Conservation (phyloP, 2,888 invertebrate species). For the Teleiodes luculella region DNA sequence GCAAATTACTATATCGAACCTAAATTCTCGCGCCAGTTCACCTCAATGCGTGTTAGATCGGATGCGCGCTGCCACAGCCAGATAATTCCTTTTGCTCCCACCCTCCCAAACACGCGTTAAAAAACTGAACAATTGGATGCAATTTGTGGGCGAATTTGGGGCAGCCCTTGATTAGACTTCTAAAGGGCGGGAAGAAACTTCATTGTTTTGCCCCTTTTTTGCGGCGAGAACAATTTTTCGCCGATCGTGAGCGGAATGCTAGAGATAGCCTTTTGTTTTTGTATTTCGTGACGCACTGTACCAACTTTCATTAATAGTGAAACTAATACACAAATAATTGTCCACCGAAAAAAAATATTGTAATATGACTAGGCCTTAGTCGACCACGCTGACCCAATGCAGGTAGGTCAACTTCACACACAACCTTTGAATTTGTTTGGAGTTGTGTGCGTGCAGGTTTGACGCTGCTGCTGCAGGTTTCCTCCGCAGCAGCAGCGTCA, state of each 20-base stretch:
- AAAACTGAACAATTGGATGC: constrained; percentile 78
- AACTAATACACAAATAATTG: too few relatives aligned
- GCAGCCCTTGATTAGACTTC: constrained; percentile 68
- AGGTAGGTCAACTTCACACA: too few relatives aligned
- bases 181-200: constrained; percentile 49
- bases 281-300: constrained; percentile 16
- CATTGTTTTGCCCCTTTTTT: constrained; percentile 66
- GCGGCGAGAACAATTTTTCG: constrained; percentile 54
- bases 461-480: too few relatives aligned
- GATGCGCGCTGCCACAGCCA: constrained; percentile 35
- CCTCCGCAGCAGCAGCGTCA: too few relatives aligned
- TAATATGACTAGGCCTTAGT: too few relatives aligned
- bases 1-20: constrained; percentile 46
- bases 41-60: constrained; percentile 59
- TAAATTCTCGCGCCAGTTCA: constrained; percentile 60
- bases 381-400: too few relatives aligned
- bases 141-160: constrained; percentile 76
- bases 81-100: constrained; percentile 56
- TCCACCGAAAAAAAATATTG: too few relatives aligned
- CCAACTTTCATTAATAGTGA: too few relatives aligned
- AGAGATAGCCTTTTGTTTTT: constrained; percentile 38
- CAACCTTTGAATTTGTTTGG: too few relatives aligned
- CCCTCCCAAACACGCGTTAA: constrained; percentile 62
- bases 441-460: too few relatives aligned
- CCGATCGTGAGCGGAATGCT: constrained; percentile 51